Percentiles rank a stretch among this genome's conserved stretches.
These are phyloP conservation scores for Polymixis lichenea DNA, from an alignment of 2,888 invertebrate genomes.

Conservation along the genomic window DNA sequence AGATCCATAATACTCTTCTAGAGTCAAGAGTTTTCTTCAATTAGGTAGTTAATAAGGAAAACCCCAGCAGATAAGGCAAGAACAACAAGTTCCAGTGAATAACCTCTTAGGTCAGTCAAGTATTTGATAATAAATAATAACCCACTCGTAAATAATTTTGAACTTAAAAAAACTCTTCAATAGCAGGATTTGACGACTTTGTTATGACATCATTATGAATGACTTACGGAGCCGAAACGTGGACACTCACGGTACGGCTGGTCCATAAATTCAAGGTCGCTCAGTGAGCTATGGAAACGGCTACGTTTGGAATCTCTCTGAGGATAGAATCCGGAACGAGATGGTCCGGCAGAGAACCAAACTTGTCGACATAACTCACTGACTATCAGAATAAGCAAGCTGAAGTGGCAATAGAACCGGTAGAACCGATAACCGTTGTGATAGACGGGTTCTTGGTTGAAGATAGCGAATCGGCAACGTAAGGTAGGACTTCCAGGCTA, in stretches of 20 bases:
- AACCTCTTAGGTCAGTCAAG: constrained; percentile 4
- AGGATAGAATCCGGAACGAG: neutral
- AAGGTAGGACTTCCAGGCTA: neutral
- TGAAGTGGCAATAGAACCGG: neutral
- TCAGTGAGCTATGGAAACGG: neutral
- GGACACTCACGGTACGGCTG: neutral
- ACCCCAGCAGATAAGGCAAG: constrained; percentile 28
- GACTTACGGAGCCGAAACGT: neutral
- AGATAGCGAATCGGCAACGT: neutral
- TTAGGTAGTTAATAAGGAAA: constrained; percentile 9
- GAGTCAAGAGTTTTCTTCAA: constrained; percentile 2
- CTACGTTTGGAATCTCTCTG: neutral
- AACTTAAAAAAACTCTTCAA: neutral
- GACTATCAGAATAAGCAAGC: neutral
- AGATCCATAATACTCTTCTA: neutral
- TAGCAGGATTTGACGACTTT: neutral
- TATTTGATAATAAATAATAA: constrained; percentile 28
- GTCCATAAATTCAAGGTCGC: neutral
- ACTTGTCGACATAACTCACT: neutral
- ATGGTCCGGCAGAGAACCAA: neutral
- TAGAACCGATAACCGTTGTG: neutral
- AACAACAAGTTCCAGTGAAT: constrained; percentile 28
- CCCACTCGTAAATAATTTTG: neutral
- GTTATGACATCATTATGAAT: neutral
- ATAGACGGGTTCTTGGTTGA: neutral